These are phyloP conservation scores for Chirona hameri DNA, from an alignment of 2,888 invertebrate genomes.

Conservation along the genomic window DNA sequence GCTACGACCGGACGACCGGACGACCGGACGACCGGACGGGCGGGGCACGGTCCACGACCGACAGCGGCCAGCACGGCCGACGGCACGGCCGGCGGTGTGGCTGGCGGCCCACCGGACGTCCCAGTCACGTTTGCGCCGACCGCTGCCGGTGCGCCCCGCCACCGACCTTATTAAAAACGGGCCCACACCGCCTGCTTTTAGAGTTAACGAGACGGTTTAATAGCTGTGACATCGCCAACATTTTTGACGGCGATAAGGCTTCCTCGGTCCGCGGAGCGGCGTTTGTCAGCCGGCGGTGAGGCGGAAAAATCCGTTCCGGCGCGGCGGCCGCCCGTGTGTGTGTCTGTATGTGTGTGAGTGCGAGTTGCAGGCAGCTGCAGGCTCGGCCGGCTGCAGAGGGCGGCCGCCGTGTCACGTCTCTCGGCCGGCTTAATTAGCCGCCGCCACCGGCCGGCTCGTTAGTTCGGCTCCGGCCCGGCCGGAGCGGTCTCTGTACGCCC, in stretches of 20 bases:
- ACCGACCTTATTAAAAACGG: neutral
- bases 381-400: neutral
- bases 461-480: neutral
- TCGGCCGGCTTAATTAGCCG: neutral
- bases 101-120: neutral
- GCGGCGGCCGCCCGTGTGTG: neutral
- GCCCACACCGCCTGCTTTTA: neutral
- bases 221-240: neutral
- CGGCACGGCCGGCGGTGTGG: neutral
- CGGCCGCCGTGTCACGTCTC: neutral
- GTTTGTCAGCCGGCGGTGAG: neutral
- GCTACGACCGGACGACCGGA: neutral
- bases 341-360: neutral
- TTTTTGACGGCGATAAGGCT: constrained; percentile 9
- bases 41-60: neutral
- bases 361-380: neutral
- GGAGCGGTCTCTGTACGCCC: neutral
- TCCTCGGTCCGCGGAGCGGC: neutral
- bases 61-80: too few species aligned
- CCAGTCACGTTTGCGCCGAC: too few species aligned
- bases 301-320: neutral
- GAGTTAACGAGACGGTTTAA: constrained; percentile 3
- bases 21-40: neutral
- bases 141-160: neutral
- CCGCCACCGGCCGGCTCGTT: neutral